These are phyloP conservation scores for Monomorium pharaonis DNA, from an alignment of 1,140 invertebrate species.

Conservation along the genomic window DNA sequence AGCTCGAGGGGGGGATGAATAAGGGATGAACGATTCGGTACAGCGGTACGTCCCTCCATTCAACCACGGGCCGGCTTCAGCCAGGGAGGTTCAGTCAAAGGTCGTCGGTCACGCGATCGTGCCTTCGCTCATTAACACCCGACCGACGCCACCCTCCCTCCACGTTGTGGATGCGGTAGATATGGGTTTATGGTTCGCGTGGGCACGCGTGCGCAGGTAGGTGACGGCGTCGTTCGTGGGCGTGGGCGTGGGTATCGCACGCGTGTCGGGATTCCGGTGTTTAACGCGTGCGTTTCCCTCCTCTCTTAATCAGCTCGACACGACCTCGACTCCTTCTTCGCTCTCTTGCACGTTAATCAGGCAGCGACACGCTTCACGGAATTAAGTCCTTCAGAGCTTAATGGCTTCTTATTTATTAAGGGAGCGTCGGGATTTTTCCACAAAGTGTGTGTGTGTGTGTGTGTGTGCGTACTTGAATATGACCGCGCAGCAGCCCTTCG, in stretches of 20 bases:
- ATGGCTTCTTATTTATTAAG: constrained; percentile 7
- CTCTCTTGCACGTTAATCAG: constrained; percentile 33
- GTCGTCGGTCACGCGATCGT: constrained; percentile 71
- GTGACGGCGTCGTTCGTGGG: constrained; percentile 18
- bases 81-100: constrained; percentile 42
- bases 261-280: constrained; percentile 50
- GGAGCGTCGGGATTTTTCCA: constrained; percentile 8
- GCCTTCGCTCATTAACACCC: constrained; percentile 66
- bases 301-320: constrained; percentile 61
- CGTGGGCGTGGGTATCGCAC: constrained; percentile 43
- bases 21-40: constrained; percentile 19
- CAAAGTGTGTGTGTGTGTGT: no score
- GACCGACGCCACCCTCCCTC: background rate
- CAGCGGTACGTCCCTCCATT: background rate
- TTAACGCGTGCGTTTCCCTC: constrained; percentile 49
- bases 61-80: background rate
- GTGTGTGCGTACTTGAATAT: no score
- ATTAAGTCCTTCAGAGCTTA: background rate
- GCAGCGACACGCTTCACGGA: constrained; percentile 3
- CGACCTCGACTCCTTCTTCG: constrained; percentile 46
- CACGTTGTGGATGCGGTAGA: background rate
- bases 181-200: constrained; percentile 1
- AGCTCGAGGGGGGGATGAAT: constrained; percentile 22
- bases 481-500: background rate
- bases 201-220: constrained; percentile 55